Evolutionary conservation across 1,140 invertebrate genomes (phyloP), one percentile per base, ranked within the genome.

Genomic region (Ips nitidus): DNA sequence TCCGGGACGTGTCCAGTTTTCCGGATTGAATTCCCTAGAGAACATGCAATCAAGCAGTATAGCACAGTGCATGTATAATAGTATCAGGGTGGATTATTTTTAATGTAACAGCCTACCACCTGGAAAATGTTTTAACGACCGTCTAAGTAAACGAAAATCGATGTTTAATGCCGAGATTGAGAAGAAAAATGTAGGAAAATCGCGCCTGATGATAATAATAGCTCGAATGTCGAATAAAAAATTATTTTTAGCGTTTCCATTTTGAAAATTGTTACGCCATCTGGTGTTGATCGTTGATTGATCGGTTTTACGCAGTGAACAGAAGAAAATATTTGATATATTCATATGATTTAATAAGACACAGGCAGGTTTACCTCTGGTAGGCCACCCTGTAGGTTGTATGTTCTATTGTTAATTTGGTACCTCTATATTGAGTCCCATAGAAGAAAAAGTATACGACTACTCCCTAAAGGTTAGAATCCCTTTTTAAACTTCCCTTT

Each of bases 1-100:
- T 68, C 60, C 36, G 2, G 50, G 56, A 68, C 50, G 66, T 59
- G 55, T 63, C 58, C 52, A 56, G 57, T 52, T 42, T 47, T 37
- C 40, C 3, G 40, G 6, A 52, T 71, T 52, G 61, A 36, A 42
- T 43, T 6, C 41, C 38, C 5, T 56, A 6, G 42, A 39, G 52
- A 66, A 56, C 56, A 36, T 47, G 39, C 59, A 62, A 50, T 37
- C 37, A 45, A 38, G 59, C 45, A 50, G 45, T 50, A 50, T 6
- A 50, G 7, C 45, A 50, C 7, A 50, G 45, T 50, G 45, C 45
- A 50, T 50, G 22, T 22, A 22, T 50, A 50, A 50, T 22, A 8
- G 45, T 1, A 50, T 8, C 45, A 50, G 22, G 45, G 7, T 50
- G 2, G 6, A 50, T 6, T 1, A 50, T 8, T 50, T 22, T 22